Evolutionary conservation across 2,888 invertebrate species (phyloP).

Genomic region (Hydropsyche betteni): DNA sequence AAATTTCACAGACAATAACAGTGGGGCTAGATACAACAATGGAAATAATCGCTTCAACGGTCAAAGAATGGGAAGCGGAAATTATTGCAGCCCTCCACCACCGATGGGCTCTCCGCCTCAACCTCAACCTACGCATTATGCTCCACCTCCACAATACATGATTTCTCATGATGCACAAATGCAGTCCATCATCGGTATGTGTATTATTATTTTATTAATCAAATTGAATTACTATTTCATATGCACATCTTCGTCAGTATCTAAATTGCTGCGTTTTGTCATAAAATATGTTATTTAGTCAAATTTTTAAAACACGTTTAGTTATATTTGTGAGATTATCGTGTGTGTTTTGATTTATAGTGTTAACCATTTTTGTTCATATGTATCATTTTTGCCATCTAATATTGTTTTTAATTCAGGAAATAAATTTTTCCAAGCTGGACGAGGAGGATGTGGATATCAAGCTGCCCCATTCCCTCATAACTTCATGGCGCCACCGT

Average conservation of each 20-base stretch:
- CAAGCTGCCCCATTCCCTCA: slow-evolving; percentile 75
- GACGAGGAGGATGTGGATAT: slow-evolving; percentile 73
- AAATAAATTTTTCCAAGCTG: slow-evolving; percentile 79
- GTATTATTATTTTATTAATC: slow-evolving; percentile 2
- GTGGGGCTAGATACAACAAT: slow-evolving; percentile 50
- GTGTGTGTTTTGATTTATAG: too few species aligned
- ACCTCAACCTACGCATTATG: slow-evolving; percentile 65
- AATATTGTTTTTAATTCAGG: slow-evolving; percentile 60
- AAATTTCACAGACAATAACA: slow-evolving; percentile 44
- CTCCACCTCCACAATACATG: slow-evolving; percentile 52
- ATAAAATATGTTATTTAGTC: too few species aligned
- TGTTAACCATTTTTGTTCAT: too few species aligned
- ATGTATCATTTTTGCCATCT: background rate
- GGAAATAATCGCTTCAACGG: slow-evolving; percentile 52
- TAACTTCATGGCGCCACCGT: slow-evolving; percentile 64
- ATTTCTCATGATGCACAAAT: slow-evolving; percentile 52
- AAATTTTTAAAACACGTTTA: too few species aligned
- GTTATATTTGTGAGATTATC: too few species aligned
- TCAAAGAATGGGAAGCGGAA: slow-evolving; percentile 40
- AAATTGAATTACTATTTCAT: background rate
- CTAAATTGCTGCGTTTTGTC: too few species aligned
- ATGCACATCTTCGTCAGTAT: too few species aligned
- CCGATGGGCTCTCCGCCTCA: slow-evolving; percentile 61
- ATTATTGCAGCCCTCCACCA: slow-evolving; percentile 50
- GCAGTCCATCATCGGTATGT: slow-evolving; percentile 51